Evolutionary conservation across 2,888 invertebrate genomes (phyloP), one percentile per base, ranked within the genome.

Genomic region (Lingula anatina): DNA sequence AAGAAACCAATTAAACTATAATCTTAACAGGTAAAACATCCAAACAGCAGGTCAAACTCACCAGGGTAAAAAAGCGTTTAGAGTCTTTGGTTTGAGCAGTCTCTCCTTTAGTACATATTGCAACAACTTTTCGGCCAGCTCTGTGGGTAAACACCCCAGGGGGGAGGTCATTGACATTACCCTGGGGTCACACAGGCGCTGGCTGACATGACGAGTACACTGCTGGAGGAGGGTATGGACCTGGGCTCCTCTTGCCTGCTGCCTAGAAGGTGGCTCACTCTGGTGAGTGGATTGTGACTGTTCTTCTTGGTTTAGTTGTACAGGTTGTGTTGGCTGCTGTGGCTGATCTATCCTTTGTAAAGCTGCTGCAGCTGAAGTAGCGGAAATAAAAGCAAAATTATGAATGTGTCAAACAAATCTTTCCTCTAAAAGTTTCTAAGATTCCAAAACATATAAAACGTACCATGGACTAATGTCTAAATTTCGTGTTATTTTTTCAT

Each of bases 21-120:
- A n/a, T n/a, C n/a, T n/a, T n/a, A n/a, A n/a, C n/a, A n/a, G n/a
- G n/a, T n/a, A n/a, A n/a, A n/a, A n/a, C n/a, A n/a, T n/a, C n/a
- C n/a, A n/a, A n/a, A n/a, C n/a, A n/a, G n/a, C n/a, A n/a, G n/a
- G n/a, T n/a, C n/a, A n/a, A n/a, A n/a, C 58, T 53, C 54, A 71
- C 73, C 72, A 68, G n/a, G 71, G 66, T 37, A 70, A 56, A 56
- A 74, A 71, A 5, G 62, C 60, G 35, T 66, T 64, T 20, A 74
- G 57, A n/a, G 65, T 66, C 42, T 66, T 70, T 0, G 65, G 65
- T 44, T 62, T 66, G 25, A 74, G 62, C 41, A 65, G 56, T 50
- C 64, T 62, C 42, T 71, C 65, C 42, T 66, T 66, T 46, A 69
- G 53, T 15, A 74, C 62, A 47, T 66, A 59, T 1, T 56, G 49